Evolutionary conservation across 2,797 vertebrate genomes (phyloP).

Genomic region (Halcyon chelicuti): DNA sequence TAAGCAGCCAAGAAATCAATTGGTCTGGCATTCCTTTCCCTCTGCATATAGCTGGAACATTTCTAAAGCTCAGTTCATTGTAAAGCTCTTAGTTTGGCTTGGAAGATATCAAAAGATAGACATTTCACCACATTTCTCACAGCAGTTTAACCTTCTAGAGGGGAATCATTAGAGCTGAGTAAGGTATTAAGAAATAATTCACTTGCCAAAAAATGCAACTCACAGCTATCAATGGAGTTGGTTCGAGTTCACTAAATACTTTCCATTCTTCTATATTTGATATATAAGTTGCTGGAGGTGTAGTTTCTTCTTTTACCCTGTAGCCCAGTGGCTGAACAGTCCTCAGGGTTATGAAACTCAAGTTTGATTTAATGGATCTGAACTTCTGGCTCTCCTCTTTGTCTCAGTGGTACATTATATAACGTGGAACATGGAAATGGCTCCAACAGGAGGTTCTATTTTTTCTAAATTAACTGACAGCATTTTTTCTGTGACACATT

Average conservation of each 20-base stretch:
- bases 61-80: slow-evolving; percentile 16
- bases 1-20: slow-evolving; percentile 29
- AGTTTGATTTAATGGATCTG: not conserved
- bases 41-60: not conserved
- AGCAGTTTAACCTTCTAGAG: not conserved
- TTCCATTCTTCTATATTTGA: not conserved
- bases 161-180: not conserved
- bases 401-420: not conserved
- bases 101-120: not conserved
- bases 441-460: not conserved
- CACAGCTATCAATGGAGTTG: not conserved
- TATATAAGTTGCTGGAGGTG: not conserved
- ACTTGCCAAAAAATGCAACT: not conserved
- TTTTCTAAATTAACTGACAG: not conserved
- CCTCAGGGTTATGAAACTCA: not conserved
- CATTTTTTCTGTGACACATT: not conserved
- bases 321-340: not conserved
- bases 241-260: not conserved
- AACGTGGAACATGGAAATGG: not conserved
- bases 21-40: slow-evolving; percentile 17
- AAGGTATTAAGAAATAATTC: not conserved
- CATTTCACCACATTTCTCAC: slow-evolving; percentile 16
- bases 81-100: slow-evolving; percentile 21
- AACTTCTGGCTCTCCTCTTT: not conserved
- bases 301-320: not conserved